phyloP scores from a whole-genome alignment of 37 sponge, comb jelly and placozoan genomes.

The Eunapius fragilis region DNA sequence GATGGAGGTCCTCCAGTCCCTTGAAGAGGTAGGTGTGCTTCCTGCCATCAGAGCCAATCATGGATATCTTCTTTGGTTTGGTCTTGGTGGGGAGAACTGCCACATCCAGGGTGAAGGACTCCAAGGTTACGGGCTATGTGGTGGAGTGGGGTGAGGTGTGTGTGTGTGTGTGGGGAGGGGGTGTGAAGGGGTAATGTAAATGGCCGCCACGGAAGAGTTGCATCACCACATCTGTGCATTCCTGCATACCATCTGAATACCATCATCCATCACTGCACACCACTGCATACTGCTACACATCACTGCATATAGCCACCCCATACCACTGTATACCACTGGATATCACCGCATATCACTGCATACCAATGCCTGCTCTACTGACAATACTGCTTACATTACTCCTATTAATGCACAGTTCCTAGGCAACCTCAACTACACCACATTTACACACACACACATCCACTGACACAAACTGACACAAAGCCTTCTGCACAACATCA shows the following conservation, averaged over 20 bases:
- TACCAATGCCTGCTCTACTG: neutral
- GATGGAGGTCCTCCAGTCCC: conserved; percentile 96
- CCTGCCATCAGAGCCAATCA: conserved; percentile 95
- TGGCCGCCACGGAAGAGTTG: no score
- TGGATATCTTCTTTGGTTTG: conserved; percentile 97
- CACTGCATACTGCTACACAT: neutral
- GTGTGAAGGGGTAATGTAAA: no score
- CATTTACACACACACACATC: neutral
- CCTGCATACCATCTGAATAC: neutral
- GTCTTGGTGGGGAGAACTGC: conserved; percentile 96
- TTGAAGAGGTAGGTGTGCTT: conserved; percentile 97
- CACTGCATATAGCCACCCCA: neutral
- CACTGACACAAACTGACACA: neutral
- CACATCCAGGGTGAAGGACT: conserved; percentile 87
- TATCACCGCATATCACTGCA: neutral
- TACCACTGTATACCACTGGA: no score
- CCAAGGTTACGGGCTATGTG: conserved; percentile 69
- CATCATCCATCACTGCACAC: neutral
- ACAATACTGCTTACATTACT: neutral
- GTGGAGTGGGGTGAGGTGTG: neutral
- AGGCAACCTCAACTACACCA: no score
- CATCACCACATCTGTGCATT: no score
- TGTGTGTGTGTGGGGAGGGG: no score
- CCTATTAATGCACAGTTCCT: neutral
- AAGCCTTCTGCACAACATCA: no score